These are phyloP conservation scores for Lucilia sericata DNA, from an alignment of 1,140 invertebrate genomes.

Conservation along the genomic window DNA sequence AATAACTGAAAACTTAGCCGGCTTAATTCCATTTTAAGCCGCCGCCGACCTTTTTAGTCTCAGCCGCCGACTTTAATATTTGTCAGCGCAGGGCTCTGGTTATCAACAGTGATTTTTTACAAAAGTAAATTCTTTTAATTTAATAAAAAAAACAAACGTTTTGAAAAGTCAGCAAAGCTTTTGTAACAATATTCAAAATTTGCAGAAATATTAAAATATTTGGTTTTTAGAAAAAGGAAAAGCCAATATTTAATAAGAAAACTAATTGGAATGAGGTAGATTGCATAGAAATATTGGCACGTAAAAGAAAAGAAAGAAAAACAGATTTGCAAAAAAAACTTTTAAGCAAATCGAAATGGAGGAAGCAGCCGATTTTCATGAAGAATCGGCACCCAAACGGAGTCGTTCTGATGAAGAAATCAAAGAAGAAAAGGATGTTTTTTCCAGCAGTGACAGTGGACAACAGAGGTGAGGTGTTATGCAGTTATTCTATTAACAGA, in stretches of 20 bases:
- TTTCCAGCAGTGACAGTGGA: neutral
- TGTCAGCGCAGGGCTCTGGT: neutral
- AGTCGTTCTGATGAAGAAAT: slow-evolving; percentile 24
- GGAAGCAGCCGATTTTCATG: neutral
- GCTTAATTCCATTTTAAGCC: too few relatives aligned
- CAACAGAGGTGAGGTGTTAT: neutral
- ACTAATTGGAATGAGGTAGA: too few relatives aligned
- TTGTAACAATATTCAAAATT: neutral
- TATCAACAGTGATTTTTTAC: slow-evolving; percentile 4
- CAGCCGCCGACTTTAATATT: too few relatives aligned
- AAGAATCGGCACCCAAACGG: neutral
- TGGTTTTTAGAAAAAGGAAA: neutral
- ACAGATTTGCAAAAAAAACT: neutral
- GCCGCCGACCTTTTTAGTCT: too few relatives aligned
- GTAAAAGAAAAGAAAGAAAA: too few relatives aligned
- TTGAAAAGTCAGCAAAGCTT: neutral
- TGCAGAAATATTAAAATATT: neutral
- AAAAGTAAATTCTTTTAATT: neutral
- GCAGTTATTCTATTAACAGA: neutral
- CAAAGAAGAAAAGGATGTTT: neutral
- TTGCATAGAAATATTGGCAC: too few relatives aligned
- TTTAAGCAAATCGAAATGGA: neutral
- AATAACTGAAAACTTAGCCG: too few relatives aligned
- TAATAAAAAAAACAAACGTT: neutral
- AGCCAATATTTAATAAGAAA: neutral